Evolutionary conservation across 35 echinoderm and acorn worm species (phyloP), one percentile per base, ranked within the genome.

Genomic region (Acanthaster planci): DNA sequence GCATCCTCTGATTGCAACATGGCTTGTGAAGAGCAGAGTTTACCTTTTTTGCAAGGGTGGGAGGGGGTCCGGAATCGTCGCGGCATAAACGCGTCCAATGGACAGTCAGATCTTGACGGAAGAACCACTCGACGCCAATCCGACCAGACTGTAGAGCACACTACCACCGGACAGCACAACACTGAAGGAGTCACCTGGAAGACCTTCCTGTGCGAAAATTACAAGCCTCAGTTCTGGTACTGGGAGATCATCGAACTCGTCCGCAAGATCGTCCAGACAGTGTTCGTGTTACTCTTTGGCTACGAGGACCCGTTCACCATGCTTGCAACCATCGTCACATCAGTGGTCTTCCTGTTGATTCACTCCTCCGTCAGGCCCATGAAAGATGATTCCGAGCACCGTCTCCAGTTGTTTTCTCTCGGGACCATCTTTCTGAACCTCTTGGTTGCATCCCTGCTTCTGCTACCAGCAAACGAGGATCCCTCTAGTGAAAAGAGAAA

Each of bases 191-290:
- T 72, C 29, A 72, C 21, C 6, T 72, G 64, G 64, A 34, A 72
- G 64, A 72, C 21, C 34, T 89, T 89, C 76, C 87, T 89, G 17
- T 55, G 79, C 76, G 87, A 84, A 51, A 89, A 84, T 60, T 89
- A 89, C 80, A 89, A 78, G 51, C 37, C 50, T 36, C 67, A 77
- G 18, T 90, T 75, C 38, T 90, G 80, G 81, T 90, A 84, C 51
- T 90, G 88, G 88, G 81, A 84, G 32, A 84, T 84, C 7, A 52
- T 90, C 22, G 88, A 90, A 32, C 51, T 90, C 29, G n/a, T 72
- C 4, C 60, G 88, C 10, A 90, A 90, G 80, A 37, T 90, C 30
- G 55, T 58, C 34, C 88, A 90, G 72, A 90, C 88, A 17, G 29
- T 77, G 0, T 42, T 90, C 1, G 23, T 90, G 39, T 55, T 76